These are phyloP conservation scores for Xiphorhynchus erythropygius DNA, from an alignment of 2,797 vertebrate genomes.

Conservation along the genomic window DNA sequence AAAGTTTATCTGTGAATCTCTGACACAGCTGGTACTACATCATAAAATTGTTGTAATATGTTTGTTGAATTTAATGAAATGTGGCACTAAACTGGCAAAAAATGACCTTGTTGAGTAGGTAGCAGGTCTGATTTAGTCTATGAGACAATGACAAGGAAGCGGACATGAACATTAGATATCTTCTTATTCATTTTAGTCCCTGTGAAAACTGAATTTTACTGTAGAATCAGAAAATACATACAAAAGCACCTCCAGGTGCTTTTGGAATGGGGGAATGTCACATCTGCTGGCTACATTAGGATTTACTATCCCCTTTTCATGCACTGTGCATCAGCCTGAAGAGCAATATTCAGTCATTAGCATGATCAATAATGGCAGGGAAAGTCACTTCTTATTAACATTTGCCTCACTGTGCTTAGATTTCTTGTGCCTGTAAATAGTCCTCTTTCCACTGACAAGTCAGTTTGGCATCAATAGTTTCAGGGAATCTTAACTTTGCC, in stretches of 20 bases:
- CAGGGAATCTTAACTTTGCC: not conserved
- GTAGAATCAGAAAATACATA: not conserved
- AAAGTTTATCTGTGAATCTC: not conserved
- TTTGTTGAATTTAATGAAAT: not conserved
- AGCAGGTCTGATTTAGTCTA: not conserved
- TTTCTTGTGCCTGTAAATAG: not conserved
- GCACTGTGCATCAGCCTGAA: not conserved
- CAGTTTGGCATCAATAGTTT: not conserved
- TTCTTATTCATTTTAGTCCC: not conserved
- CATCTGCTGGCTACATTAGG: not conserved
- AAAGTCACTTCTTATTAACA: conserved; percentile 12
- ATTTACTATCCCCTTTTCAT: not conserved
- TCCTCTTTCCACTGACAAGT: not conserved
- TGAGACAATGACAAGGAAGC: not conserved
- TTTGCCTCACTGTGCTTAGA: not conserved
- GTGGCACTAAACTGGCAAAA: not conserved
- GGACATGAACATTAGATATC: not conserved
- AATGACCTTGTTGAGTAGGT: not conserved
- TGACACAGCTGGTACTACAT: not conserved
- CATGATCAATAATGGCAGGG: not conserved
- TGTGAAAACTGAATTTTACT: not conserved
- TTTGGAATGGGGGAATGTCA: not conserved
- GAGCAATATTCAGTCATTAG: not conserved
- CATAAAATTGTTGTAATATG: not conserved
- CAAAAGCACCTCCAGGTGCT: not conserved